phyloP scores from a whole-genome alignment of 2,888 invertebrate genomes.

The Drosophila histrio region DNA sequence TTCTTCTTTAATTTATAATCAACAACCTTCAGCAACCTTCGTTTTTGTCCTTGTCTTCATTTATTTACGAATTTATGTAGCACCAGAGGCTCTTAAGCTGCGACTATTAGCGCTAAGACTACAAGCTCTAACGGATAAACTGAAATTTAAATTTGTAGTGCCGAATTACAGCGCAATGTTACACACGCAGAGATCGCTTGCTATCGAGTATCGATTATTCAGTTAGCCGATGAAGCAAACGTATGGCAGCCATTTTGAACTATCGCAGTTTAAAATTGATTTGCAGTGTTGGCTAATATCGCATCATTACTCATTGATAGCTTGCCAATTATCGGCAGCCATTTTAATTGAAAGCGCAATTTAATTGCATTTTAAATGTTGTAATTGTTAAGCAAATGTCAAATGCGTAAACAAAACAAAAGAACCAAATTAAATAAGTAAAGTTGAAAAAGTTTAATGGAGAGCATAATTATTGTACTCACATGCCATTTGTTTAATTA shows the following conservation, averaged over 20 bases:
- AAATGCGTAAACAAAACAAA: not conserved
- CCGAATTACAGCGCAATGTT: not conserved
- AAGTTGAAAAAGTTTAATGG: constrained; percentile 4
- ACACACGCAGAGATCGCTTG: not conserved
- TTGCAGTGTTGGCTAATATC: not conserved
- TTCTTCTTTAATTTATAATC: constrained; percentile 40
- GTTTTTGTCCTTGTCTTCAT: constrained; percentile 30
- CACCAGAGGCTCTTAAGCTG: constrained; percentile 4
- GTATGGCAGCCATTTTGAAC: not conserved
- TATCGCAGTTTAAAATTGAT: not conserved
- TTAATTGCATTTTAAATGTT: not conserved
- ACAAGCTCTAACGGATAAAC: not conserved
- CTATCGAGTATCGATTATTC: not conserved
- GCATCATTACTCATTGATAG: not conserved
- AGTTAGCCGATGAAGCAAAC: not conserved
- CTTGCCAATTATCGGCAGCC: not conserved
- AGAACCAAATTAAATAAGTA: not conserved
- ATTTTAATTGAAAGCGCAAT: not conserved
- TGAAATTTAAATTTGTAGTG: constrained; percentile 4
- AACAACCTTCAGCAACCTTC: constrained; percentile 23
- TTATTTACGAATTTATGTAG: constrained; percentile 20
- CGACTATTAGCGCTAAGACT: constrained; percentile 19
- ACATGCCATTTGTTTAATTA: constrained; percentile 23
- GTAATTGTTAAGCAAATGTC: not conserved
- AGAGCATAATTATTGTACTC: constrained; percentile 3